Percentiles rank a stretch among this genome's conserved stretches.
These are phyloP conservation scores for Drosophila sordidapex DNA, from an alignment of 2,888 invertebrate genomes.

Conservation along the genomic window DNA sequence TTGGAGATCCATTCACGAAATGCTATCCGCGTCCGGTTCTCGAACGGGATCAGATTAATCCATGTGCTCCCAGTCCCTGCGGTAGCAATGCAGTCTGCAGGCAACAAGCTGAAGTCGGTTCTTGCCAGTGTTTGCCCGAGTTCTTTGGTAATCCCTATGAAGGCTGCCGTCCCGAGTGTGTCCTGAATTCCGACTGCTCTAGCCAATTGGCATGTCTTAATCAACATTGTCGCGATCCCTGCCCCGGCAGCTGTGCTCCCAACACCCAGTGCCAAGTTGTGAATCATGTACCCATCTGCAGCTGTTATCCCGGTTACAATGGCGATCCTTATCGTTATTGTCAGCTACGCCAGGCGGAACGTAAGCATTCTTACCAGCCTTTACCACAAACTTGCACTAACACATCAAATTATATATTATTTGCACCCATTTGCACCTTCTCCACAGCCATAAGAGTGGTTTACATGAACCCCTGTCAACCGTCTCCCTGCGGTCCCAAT, in stretches of 20 bases:
- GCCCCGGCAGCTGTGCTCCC: slow-evolving; percentile 91
- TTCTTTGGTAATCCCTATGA: slow-evolving; percentile 90
- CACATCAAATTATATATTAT: slow-evolving; percentile 38
- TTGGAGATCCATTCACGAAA: slow-evolving; percentile 88
- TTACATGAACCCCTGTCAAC: slow-evolving; percentile 88
- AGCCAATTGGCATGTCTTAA: slow-evolving; percentile 89
- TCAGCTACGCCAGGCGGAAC: slow-evolving; percentile 67
- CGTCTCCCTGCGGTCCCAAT: slow-evolving; percentile 91
- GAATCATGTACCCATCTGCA: slow-evolving; percentile 92
- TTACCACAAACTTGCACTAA: slow-evolving; percentile 49
- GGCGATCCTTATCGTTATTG: slow-evolving; percentile 90
- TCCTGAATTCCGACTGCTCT: slow-evolving; percentile 89
- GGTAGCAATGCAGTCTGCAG: slow-evolving; percentile 88
- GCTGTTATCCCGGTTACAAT: slow-evolving; percentile 87
- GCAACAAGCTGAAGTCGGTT: slow-evolving; percentile 84
- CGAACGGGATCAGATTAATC: slow-evolving; percentile 84
- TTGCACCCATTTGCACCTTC: slow-evolving; percentile 46
- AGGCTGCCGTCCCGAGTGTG: slow-evolving; percentile 90
- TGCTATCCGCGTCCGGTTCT: slow-evolving; percentile 84
- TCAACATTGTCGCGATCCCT: slow-evolving; percentile 90
- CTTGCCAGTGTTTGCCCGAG: slow-evolving; percentile 88
- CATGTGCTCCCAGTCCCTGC: slow-evolving; percentile 89
- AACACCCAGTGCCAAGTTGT: slow-evolving; percentile 91
- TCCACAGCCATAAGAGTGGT: slow-evolving; percentile 50
- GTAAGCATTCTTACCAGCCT: slow-evolving; percentile 73